phyloP scores from a whole-genome alignment of 1,140 invertebrate species.

The Drosophila watanabei region DNA sequence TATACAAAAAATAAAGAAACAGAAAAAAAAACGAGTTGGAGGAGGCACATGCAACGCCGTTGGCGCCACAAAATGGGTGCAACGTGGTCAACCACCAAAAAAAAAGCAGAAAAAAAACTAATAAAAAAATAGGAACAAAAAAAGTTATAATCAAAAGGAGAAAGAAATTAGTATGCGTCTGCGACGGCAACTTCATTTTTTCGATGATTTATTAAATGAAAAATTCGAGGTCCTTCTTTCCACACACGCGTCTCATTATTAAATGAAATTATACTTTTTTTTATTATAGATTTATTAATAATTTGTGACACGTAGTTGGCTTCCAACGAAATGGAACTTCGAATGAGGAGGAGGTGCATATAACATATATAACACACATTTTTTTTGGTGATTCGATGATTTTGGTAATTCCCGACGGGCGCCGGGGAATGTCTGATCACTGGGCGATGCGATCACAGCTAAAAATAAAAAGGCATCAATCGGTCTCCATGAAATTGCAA shows the following conservation, averaged over 20 bases:
- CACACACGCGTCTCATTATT: constrained; percentile 81
- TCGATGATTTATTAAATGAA: constrained; percentile 82
- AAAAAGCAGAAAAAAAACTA: constrained; percentile 18
- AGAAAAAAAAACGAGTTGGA: constrained; percentile 9
- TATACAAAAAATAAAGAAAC: background rate
- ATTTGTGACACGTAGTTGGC: constrained; percentile 76
- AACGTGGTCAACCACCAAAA: constrained; percentile 71
- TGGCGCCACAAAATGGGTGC: constrained; percentile 73
- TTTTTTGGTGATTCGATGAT: too few relatives aligned
- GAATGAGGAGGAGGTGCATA: background rate
- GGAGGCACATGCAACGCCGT: constrained; percentile 64
- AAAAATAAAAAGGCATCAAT: constrained; percentile 37
- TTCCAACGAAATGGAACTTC: constrained; percentile 66
- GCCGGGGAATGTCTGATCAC: constrained; percentile 26
- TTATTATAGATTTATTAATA: constrained; percentile 84
- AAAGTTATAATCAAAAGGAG: constrained; percentile 12
- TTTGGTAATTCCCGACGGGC: constrained; percentile 29
- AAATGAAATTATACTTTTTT: constrained; percentile 81
- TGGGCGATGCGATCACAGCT: constrained; percentile 35
- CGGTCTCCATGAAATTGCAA: constrained; percentile 22
- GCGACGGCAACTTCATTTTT: constrained; percentile 80
- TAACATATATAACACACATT: background rate
- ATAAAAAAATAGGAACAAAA: constrained; percentile 9
- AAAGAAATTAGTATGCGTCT: constrained; percentile 78
- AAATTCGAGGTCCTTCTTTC: constrained; percentile 57